These are phyloP conservation scores for Chironomus riparius DNA, from an alignment of 2,888 invertebrate species.

Conservation along the genomic window DNA sequence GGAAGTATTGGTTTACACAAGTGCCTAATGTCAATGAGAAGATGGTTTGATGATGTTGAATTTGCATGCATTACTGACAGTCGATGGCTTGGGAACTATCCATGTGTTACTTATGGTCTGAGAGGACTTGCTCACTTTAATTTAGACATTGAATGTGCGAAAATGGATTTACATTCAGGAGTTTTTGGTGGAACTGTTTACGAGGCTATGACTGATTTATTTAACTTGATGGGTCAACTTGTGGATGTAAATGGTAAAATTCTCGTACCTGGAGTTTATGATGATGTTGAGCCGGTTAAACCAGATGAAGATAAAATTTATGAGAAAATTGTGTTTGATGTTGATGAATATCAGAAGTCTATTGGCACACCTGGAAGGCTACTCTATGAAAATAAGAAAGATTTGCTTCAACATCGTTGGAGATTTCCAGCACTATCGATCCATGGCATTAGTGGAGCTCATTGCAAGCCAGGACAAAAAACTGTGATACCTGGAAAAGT, in stretches of 20 bases:
- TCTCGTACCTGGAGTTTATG: conserved; percentile 69
- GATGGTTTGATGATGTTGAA: conserved; percentile 55
- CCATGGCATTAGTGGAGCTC: conserved; percentile 94
- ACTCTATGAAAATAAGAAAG: conserved; percentile 68
- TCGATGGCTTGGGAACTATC: conserved; percentile 96
- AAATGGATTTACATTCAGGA: conserved; percentile 92
- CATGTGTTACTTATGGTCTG: conserved; percentile 94
- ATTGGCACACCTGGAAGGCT: conserved; percentile 61
- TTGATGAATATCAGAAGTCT: conserved; percentile 62
- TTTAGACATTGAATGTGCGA: conserved; percentile 77
- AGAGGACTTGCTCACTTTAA: conserved; percentile 88
- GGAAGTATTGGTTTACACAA: conserved; percentile 92
- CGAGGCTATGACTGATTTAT: conserved; percentile 86
- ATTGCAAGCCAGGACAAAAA: conserved; percentile 85
- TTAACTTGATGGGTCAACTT: conserved; percentile 73
- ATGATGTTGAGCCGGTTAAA: conserved; percentile 67
- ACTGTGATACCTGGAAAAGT: conserved; percentile 93
- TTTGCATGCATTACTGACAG: conserved; percentile 99
- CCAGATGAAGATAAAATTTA: conserved; percentile 65
- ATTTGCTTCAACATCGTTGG: conserved; percentile 93
- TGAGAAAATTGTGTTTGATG: conserved; percentile 76
- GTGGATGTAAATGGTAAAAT: conserved; percentile 84
- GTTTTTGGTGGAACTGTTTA: conserved; percentile 88
- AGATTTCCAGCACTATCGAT: conserved; percentile 85
- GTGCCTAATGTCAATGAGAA: conserved; percentile 54